Percentiles rank a stretch among this genome's conserved stretches.
These are phyloP conservation scores for Cydia fagiglandana DNA, from an alignment of 1,140 invertebrate genomes.

Conservation along the genomic window DNA sequence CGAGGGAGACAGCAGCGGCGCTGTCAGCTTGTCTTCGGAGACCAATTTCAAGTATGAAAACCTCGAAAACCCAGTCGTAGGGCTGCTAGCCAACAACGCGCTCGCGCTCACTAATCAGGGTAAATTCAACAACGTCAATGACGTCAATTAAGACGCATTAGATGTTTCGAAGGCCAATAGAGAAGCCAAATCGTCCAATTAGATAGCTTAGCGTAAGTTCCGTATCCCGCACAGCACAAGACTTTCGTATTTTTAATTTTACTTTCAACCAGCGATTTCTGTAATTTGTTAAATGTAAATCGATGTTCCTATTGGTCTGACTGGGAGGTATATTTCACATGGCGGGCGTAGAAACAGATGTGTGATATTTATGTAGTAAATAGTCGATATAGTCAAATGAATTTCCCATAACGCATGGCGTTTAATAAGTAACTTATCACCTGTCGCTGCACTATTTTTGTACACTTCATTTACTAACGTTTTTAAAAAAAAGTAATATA, in stretches of 20 bases:
- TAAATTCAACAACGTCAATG: constrained; percentile 63
- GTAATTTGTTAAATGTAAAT: constrained; percentile 35
- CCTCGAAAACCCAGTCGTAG: constrained; percentile 72
- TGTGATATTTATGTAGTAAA: constrained; percentile 67
- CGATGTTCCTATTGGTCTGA: constrained; percentile 55
- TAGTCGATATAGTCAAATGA: constrained; percentile 59
- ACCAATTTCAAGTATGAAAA: constrained; percentile 74
- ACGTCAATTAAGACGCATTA: constrained; percentile 55
- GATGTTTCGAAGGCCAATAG: constrained; percentile 58
- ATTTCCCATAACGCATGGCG: constrained; percentile 58
- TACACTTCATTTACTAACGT: constrained; percentile 51
- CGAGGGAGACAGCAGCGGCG: constrained; percentile 71
- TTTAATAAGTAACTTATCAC: constrained; percentile 51
- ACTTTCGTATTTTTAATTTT: constrained; percentile 28
- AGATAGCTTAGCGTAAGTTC: constrained; percentile 38
- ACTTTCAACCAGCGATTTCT: constrained; percentile 21
- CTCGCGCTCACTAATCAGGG: constrained; percentile 47
- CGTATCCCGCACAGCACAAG: constrained; percentile 33
- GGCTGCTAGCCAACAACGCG: constrained; percentile 62
- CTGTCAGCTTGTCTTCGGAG: constrained; percentile 69
- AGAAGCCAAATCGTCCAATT: constrained; percentile 48
- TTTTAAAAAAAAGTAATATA: constrained; percentile 1
- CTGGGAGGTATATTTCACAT: constrained; percentile 40
- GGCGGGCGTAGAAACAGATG: constrained; percentile 40
- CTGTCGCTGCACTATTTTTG: constrained; percentile 54